Evolutionary conservation across 2,797 vertebrate species (phyloP).

Genomic region (Lutjanus campechanus): DNA sequence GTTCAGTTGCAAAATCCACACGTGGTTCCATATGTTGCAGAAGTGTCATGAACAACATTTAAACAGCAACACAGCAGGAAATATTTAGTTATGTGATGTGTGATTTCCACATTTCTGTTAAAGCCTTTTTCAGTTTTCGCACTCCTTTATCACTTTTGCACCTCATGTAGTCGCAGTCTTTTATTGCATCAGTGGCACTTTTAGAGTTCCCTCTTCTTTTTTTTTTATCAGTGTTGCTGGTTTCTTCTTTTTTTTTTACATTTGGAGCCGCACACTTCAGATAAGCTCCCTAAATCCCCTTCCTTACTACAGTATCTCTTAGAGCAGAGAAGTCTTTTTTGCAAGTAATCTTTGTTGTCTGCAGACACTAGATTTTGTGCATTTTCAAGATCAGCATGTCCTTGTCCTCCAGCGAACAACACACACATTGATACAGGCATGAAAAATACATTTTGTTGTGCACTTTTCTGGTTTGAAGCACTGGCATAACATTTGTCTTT

Average conservation of each 20-base stretch:
- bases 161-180: conserved; percentile 26
- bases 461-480: neutral
- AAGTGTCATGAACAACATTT: conserved; percentile 16
- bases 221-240: conserved; percentile 21
- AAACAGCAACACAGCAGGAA: conserved; percentile 11
- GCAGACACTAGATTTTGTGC: neutral
- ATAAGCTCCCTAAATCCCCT: conserved; percentile 22
- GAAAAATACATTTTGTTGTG: neutral
- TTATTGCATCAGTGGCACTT: conserved; percentile 24
- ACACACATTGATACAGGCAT: neutral
- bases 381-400: conserved; percentile 16
- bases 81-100: neutral
- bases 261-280: conserved; percentile 21
- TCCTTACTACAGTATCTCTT: neutral
- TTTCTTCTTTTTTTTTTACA: conserved; percentile 5
- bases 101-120: conserved; percentile 24
- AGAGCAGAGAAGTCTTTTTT: conserved; percentile 4
- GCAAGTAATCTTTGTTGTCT: conserved; percentile 12
- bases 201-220: neutral
- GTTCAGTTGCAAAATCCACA: neutral
- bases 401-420: conserved; percentile 9
- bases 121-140: conserved; percentile 24
- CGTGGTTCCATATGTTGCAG: conserved; percentile 30
- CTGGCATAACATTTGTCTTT: neutral
- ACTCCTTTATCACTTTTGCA: conserved; percentile 3